These are phyloP conservation scores for Hystrix cristata DNA, from an alignment of 2,113 vertebrate genomes.

Conservation along the genomic window DNA sequence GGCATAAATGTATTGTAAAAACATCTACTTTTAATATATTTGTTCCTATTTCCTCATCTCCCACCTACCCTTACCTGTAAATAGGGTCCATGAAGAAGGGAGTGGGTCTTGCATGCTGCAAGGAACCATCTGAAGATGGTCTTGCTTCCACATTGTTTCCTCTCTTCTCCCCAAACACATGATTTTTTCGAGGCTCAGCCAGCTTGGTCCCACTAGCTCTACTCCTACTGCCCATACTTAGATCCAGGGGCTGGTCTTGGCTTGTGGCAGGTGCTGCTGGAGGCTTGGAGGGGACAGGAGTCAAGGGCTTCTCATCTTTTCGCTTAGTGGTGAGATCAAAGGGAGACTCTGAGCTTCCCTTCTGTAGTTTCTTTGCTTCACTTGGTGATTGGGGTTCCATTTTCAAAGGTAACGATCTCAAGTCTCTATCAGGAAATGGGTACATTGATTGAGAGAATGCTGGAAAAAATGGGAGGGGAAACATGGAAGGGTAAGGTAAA, in stretches of 20 bases:
- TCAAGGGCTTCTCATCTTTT: constrained; percentile 94
- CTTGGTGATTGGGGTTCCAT: constrained; percentile 93
- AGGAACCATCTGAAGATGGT: constrained; percentile 92
- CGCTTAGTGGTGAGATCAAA: constrained; percentile 99
- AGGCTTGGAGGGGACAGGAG: constrained; percentile 90
- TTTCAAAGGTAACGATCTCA: constrained; percentile 94
- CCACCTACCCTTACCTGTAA: constrained; percentile 93
- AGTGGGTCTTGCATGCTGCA: constrained; percentile 97
- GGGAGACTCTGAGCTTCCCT: constrained; percentile 94
- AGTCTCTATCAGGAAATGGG: constrained; percentile 97
- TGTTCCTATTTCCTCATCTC: accelerated
- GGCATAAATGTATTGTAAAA: not conserved
- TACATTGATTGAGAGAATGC: constrained; percentile 99
- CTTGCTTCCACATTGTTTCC: constrained; percentile 88
- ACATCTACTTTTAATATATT: not conserved
- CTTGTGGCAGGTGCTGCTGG: constrained; percentile 88
- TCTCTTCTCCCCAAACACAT: constrained; percentile 93
- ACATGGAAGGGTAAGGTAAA: constrained; percentile 98
- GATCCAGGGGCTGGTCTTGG: constrained; percentile 97
- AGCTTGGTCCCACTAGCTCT: constrained; percentile 90
- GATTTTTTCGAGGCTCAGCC: constrained; percentile 92
- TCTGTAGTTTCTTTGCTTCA: constrained; percentile 94
- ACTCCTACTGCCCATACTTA: constrained; percentile 95
- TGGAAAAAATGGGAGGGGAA: constrained; percentile 99
- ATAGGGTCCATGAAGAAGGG: constrained; percentile 99